These are phyloP conservation scores for Lytechinus variegatus DNA, from an alignment of 35 echinoderm and acorn worm species.

Conservation along the genomic window DNA sequence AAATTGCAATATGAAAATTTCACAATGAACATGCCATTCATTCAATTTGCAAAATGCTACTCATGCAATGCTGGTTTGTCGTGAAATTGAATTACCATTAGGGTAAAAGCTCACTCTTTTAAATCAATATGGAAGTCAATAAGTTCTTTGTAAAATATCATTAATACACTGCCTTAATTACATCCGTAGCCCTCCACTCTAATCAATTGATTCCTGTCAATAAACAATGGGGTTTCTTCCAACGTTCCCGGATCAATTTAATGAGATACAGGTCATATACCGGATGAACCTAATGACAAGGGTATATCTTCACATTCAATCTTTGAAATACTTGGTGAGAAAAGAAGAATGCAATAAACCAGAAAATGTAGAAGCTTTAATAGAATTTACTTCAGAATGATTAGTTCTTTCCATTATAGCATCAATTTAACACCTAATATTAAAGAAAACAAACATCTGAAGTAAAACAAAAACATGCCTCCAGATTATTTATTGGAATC, in stretches of 20 bases:
- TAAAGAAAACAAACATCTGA: too few relatives aligned
- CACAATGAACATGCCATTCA: not conserved
- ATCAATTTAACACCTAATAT: too few relatives aligned
- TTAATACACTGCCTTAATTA: not conserved
- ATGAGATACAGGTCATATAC: not conserved
- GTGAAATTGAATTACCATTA: not conserved
- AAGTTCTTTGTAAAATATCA: not conserved
- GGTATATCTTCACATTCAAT: not conserved
- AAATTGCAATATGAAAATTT: not conserved
- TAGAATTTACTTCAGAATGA: too few relatives aligned
- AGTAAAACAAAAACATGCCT: too few relatives aligned
- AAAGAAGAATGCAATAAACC: too few relatives aligned
- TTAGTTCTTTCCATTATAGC: too few relatives aligned
- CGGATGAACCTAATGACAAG: not conserved
- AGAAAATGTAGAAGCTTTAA: too few relatives aligned
- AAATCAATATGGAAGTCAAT: not conserved
- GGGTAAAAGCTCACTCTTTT: not conserved
- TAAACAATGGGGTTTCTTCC: constrained; percentile 11
- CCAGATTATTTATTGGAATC: too few relatives aligned
- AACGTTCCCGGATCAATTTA: not conserved
- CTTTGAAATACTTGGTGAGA: too few relatives aligned
- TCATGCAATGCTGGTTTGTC: not conserved
- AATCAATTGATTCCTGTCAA: not conserved
- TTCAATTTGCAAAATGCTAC: not conserved
- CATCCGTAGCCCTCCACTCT: not conserved